Base-by-base conservation (phyloP, 2,888 invertebrate species). In the Agrilus mali region DNA sequence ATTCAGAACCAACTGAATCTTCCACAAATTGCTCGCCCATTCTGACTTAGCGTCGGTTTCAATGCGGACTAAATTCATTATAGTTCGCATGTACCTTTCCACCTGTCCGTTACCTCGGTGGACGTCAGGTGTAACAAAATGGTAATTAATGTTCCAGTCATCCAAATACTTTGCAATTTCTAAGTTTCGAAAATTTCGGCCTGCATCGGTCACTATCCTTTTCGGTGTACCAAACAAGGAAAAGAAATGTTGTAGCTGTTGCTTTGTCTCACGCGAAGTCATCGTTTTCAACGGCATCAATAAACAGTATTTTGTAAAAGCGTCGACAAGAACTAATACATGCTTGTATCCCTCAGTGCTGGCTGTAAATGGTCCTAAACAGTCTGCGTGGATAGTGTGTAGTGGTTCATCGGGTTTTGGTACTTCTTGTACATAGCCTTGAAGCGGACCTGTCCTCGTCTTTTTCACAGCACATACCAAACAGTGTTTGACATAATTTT, bases 391-490 rank as follows among this genome's bases (percentile, higher is more conserved):
- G 32, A 48, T 22, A 10, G 43, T 47, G 35, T 50, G 46, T 27
- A 51, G 17, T 13, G 50, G 48, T 12, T 27, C 38, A 13, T n/a
- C 6, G 12, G 48, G 44, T 32, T 46, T 47, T 33, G 37, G 16
- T 3, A 42, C 13, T 22, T 38, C 10, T 12, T 14, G n/a, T n/a
- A 49, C 36, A 33, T 37, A 33, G 17, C 45, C 49, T 39, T 49
- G 50, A 16, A 53, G 40, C 13, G 50, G 52, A 13, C 49, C 53
- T 13, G 50, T 49, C 33, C 53, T 38, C 4, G 54, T 50, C 38
- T 55, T 53, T 39, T 55, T 55, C 31, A 55, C 49, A 7, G 49
- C 53, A 47, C 53, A 54, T 13, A 54, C 35, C 2, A 55, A 40
- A 40, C 56, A 57, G 47, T 56, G 53, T 40, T 50, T 45, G 7